These are phyloP conservation scores for Nyctalus aviator DNA, from an alignment of 2,797 vertebrate species.

Conservation along the genomic window DNA sequence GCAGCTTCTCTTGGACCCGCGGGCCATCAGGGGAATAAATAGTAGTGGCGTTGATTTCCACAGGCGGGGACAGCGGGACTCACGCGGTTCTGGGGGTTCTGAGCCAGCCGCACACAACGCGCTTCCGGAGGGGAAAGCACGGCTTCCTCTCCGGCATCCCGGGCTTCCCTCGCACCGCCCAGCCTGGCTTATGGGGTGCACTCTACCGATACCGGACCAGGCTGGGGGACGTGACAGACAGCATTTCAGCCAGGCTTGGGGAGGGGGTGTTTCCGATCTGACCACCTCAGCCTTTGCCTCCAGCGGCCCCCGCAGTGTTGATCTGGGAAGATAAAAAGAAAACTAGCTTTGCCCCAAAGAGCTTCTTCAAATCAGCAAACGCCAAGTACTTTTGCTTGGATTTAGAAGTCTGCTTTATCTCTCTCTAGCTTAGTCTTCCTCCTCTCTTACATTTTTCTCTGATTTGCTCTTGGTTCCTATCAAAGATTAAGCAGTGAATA, in stretches of 20 bases:
- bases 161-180: neutral
- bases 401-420: neutral
- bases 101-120: neutral
- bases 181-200: neutral
- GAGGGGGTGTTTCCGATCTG: slow-evolving; percentile 18
- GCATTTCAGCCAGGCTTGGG: neutral
- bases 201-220: fast-evolving
- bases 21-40: neutral
- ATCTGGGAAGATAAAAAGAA: slow-evolving; percentile 42
- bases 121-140: slow-evolving; percentile 16
- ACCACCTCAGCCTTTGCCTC: neutral
- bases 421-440: slow-evolving; percentile 1
- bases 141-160: neutral
- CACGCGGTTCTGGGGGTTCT: neutral
- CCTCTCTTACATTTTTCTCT: neutral
- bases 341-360: neutral
- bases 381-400: neutral
- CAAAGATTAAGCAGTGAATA: slow-evolving; percentile 26
- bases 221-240: neutral
- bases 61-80: neutral
- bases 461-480: slow-evolving; percentile 1
- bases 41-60: neutral
- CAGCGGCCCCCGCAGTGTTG: neutral
- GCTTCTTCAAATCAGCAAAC: neutral
- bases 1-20: neutral